phyloP scores from a whole-genome alignment of 1,140 invertebrate genomes.

The Medauroidea extradentata region DNA sequence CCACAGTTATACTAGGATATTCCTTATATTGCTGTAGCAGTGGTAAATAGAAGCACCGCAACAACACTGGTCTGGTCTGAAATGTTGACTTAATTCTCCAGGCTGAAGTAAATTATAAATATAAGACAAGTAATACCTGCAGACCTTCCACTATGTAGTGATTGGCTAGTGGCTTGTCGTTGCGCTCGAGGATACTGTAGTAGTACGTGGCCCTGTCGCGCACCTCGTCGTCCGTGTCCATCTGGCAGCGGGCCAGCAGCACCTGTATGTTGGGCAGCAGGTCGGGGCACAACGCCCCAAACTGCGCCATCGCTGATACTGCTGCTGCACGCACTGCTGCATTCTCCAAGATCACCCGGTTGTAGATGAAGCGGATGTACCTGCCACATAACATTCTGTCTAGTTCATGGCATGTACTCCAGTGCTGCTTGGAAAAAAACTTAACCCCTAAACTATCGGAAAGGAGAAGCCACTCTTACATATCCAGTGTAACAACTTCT shows the following conservation, averaged over 20 bases:
- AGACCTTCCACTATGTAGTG: conserved; percentile 79
- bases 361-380: conserved; percentile 99
- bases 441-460: neutral
- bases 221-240: conserved; percentile 98
- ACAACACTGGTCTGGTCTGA: too few relatives aligned
- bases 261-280: conserved; percentile 84
- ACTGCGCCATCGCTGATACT: conserved; percentile 94
- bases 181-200: conserved; percentile 71
- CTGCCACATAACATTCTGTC: conserved; percentile 38
- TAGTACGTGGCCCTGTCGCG: conserved; percentile 98
- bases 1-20: too few relatives aligned
- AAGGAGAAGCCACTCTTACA: neutral
- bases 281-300: conserved; percentile 92
- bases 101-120: too few relatives aligned
- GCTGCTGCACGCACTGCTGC: conserved; percentile 93
- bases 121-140: conserved; percentile 50
- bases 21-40: too few relatives aligned
- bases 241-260: conserved; percentile 78
- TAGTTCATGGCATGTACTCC: too few relatives aligned
- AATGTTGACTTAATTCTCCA: too few relatives aligned
- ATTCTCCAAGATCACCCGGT: conserved; percentile 95
- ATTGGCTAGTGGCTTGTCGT: conserved; percentile 66
- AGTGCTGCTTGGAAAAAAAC: too few relatives aligned
- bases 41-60: too few relatives aligned
- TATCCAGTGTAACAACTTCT: too few relatives aligned